Evolutionary conservation across 1,140 invertebrate species (phyloP).

Genomic region (Zaprionus nigranus): DNA sequence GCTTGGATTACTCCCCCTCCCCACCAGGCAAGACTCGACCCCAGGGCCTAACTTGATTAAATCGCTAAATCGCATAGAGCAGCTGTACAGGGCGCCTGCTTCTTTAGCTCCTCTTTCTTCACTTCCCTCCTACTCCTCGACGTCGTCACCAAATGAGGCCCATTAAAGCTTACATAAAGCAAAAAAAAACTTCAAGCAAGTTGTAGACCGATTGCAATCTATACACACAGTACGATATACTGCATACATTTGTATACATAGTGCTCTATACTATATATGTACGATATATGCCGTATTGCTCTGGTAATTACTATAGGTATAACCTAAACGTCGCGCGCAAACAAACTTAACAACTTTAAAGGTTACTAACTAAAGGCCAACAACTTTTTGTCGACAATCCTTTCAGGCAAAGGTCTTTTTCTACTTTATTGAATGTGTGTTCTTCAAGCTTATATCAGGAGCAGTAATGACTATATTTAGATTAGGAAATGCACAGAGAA

Average conservation of each 20-base stretch:
- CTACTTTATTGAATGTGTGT: too few relatives aligned
- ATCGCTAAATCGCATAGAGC: slow-evolving; percentile 63
- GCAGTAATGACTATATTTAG: too few relatives aligned
- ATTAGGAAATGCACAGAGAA: too few relatives aligned
- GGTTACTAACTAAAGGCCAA: neutral
- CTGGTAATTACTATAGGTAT: slow-evolving; percentile 1
- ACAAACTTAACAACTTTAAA: neutral
- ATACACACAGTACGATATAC: slow-evolving; percentile 10
- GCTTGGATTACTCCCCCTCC: neutral
- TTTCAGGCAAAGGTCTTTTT: neutral
- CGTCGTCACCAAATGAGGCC: slow-evolving; percentile 23
- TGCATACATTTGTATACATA: neutral
- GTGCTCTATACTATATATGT: neutral
- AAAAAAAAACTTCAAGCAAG: slow-evolving; percentile 47
- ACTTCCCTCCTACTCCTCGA: neutral
- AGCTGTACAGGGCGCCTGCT: neutral
- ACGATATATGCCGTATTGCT: neutral
- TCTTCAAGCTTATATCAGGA: too few relatives aligned
- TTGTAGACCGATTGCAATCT: slow-evolving; percentile 58
- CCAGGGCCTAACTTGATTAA: slow-evolving; percentile 55
- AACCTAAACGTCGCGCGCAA: neutral
- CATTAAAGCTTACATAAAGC: slow-evolving; percentile 64
- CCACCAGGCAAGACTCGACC: neutral
- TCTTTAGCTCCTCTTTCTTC: neutral
- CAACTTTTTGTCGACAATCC: neutral